These are phyloP conservation scores for Tyto alba DNA, from an alignment of 2,113 vertebrate species.

Conservation along the genomic window DNA sequence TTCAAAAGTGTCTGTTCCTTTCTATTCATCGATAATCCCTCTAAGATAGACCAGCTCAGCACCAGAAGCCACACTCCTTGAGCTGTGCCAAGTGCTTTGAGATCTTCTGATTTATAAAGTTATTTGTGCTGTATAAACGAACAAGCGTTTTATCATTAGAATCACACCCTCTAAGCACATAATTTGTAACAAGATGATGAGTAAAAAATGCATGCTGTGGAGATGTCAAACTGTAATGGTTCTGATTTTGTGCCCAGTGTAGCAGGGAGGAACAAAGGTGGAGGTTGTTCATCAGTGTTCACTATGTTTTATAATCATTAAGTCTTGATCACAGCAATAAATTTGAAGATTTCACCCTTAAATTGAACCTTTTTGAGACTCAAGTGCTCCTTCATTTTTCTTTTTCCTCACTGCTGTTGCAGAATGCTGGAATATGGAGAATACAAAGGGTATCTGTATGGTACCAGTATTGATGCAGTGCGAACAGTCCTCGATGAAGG, in stretches of 20 bases:
- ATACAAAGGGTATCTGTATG: conserved; percentile 88
- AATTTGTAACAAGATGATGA: neutral
- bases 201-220: neutral
- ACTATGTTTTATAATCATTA: neutral
- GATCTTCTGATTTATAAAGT: neutral
- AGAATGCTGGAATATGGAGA: conserved; percentile 94
- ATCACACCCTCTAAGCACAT: neutral
- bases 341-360: neutral
- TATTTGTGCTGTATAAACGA: neutral
- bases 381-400: neutral
- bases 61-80: neutral
- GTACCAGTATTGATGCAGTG: conserved; percentile 85
- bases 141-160: neutral
- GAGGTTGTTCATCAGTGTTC: neutral
- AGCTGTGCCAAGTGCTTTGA: neutral
- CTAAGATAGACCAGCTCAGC: neutral
- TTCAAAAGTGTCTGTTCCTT: neutral
- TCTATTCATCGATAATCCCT: neutral
- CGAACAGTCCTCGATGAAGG: conserved; percentile 79
- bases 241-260: neutral
- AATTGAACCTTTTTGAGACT: neutral
- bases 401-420: neutral
- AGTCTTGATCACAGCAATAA: neutral
- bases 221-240: neutral
- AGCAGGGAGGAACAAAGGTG: neutral